Conservation (phyloP, 2,888 invertebrate species). For the Heliconius sara region DNA sequence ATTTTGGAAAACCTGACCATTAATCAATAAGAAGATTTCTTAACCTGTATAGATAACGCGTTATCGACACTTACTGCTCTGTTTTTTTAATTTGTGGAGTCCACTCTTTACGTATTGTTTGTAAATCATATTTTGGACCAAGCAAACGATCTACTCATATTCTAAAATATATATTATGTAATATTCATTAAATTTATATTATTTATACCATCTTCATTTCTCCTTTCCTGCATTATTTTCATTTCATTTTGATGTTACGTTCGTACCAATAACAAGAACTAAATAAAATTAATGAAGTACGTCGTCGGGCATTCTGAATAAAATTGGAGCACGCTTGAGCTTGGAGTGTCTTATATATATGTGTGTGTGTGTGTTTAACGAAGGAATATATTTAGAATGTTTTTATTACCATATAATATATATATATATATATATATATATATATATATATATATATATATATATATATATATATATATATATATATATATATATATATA, state of each 20-base stretch:
- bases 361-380: neutral
- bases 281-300: conserved; percentile 15
- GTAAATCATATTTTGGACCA: too few relatives aligned
- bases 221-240: neutral
- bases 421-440: too few relatives aligned
- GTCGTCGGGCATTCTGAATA: conserved; percentile 13
- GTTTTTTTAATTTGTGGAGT: too few relatives aligned
- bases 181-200: neutral
- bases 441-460: too few relatives aligned
- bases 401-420: too few relatives aligned
- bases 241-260: neutral
- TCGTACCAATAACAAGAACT: conserved; percentile 14
- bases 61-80: too few relatives aligned
- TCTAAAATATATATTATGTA: neutral
- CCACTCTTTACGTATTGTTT: too few relatives aligned
- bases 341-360: neutral
- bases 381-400: neutral
- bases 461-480: too few relatives aligned
- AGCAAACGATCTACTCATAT: neutral
- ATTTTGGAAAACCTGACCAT: too few relatives aligned
- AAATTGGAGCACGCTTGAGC: conserved; percentile 7
- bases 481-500: too few relatives aligned
- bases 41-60: too few relatives aligned
- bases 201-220: neutral
- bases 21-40: too few relatives aligned